Evolutionary conservation across 2,888 invertebrate species (phyloP).

Genomic region (Papilio gigon): DNA sequence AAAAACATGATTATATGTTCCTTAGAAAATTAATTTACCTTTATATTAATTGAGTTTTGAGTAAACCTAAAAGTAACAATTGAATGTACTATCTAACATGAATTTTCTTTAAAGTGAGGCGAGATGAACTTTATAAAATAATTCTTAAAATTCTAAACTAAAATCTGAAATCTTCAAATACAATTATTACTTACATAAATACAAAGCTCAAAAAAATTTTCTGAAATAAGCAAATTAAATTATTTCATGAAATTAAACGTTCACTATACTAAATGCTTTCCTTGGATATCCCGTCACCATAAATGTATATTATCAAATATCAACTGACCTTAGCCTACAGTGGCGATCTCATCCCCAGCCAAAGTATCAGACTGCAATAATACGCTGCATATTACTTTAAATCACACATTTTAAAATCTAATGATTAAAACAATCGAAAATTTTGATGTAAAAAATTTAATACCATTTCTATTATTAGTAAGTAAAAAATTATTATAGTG

Average conservation of each 20-base stretch:
- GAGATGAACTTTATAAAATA: not conserved
- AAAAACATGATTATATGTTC: not conserved
- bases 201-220: constrained; percentile 13
- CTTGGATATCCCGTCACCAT: constrained; percentile 54
- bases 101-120: not conserved
- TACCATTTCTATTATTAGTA: constrained; percentile 17
- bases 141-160: not conserved
- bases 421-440: constrained; percentile 19
- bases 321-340: constrained; percentile 63
- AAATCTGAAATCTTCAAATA: too few relatives aligned
- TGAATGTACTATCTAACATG: not conserved
- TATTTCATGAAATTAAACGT: not conserved
- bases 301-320: constrained; percentile 47
- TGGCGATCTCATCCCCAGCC: constrained; percentile 59
- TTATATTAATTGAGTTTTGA: not conserved
- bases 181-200: constrained; percentile 23
- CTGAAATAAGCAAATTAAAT: not conserved
- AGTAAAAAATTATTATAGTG: constrained; percentile 1
- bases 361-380: constrained; percentile 61
- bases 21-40: not conserved
- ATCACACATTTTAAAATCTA: constrained; percentile 1
- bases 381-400: constrained; percentile 17
- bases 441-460: constrained; percentile 6
- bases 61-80: not conserved
- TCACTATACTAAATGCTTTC: not conserved